phyloP scores from a whole-genome alignment of 2,797 vertebrate species.

The Epinephelus malabaricus region DNA sequence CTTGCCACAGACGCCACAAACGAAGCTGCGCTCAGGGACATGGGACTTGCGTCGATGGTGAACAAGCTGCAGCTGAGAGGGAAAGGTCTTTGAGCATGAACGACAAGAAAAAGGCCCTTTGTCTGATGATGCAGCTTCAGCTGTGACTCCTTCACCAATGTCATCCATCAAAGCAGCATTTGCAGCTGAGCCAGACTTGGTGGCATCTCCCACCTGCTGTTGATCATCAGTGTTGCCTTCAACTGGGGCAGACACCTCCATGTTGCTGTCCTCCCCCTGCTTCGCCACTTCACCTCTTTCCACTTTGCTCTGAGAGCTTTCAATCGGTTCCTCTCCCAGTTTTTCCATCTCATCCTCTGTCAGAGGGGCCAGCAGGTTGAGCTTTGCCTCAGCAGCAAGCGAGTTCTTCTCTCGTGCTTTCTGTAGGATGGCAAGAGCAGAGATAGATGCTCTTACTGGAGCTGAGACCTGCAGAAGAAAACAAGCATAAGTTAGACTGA shows the following conservation, averaged over 20 bases:
- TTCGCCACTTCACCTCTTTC: slow-evolving; percentile 27
- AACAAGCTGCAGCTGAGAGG: slow-evolving; percentile 87
- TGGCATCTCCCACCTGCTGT: slow-evolving; percentile 21
- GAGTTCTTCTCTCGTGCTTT: slow-evolving; percentile 78
- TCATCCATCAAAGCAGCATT: neutral
- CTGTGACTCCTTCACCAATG: neutral
- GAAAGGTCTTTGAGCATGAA: slow-evolving; percentile 87
- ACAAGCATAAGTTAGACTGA: neutral
- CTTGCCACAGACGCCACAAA: slow-evolving; percentile 91
- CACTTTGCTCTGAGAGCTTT: slow-evolving; percentile 34
- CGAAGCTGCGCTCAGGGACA: slow-evolving; percentile 86
- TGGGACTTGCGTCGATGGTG: slow-evolving; percentile 89
- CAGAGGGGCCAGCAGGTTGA: slow-evolving; percentile 62
- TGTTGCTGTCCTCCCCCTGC: slow-evolving; percentile 28
- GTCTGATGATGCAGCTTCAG: slow-evolving; percentile 14
- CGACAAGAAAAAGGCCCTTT: slow-evolving; percentile 83
- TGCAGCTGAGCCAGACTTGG: neutral
- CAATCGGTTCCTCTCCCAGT: slow-evolving; percentile 34
- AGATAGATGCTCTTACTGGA: slow-evolving; percentile 71
- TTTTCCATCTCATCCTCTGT: slow-evolving; percentile 72
- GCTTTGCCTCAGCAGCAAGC: slow-evolving; percentile 23
- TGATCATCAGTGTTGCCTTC: slow-evolving; percentile 14
- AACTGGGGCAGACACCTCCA: slow-evolving; percentile 28
- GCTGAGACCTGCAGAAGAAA: slow-evolving; percentile 67
- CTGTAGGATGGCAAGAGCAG: slow-evolving; percentile 83